Evolutionary conservation across 1,140 invertebrate species (phyloP), one percentile per base, ranked within the genome.

Genomic region (Hypothenemus hampei): DNA sequence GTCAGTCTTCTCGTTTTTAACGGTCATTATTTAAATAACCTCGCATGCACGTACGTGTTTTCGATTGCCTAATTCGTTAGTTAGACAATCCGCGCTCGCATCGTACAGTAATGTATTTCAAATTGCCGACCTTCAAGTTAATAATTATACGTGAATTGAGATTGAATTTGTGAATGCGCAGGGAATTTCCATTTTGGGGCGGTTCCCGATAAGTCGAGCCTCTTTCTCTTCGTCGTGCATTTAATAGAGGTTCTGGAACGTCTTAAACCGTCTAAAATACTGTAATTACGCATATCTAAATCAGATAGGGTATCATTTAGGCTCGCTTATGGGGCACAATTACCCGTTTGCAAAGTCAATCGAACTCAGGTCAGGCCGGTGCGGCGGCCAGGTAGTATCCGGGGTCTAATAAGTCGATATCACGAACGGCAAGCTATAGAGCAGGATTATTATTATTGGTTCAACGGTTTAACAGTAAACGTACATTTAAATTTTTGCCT

Each of bases 261-360:
- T 21, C 47, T 24, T 49, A 49, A 49, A 49, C 35, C 47, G 21
- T 39, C 47, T 49, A 26, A 49, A 49, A 49, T 15, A 49, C 47
- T 49, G 35, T 49, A 39, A 49, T 49, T 49, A 49, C 21, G 33
- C 33, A 37, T 39, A 49, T 49, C 33, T 49, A 49, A 49, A 49
- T 49, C 33, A 39, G 47, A 49, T 37, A 49, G 47, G n/a, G 47
- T 22, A 49, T 39, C 47, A 39, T 49, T 49, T 49, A 49, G 47
- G n/a, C 44, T 20, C 24, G 29, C 29, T 47, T 47, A 47, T 33
- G 29, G 44, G 23, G 20, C 41, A n/a, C 41, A 44, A 31, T 31
- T 31, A 31, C 26, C 26, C 8, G 26, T 8, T 13, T 31, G 26
- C 26, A 31, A 31, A 31, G 26, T 31, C 26, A 31, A 31, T 31